phyloP scores from a whole-genome alignment of 2,113 vertebrate genomes.

The Pachyramphus minor region DNA sequence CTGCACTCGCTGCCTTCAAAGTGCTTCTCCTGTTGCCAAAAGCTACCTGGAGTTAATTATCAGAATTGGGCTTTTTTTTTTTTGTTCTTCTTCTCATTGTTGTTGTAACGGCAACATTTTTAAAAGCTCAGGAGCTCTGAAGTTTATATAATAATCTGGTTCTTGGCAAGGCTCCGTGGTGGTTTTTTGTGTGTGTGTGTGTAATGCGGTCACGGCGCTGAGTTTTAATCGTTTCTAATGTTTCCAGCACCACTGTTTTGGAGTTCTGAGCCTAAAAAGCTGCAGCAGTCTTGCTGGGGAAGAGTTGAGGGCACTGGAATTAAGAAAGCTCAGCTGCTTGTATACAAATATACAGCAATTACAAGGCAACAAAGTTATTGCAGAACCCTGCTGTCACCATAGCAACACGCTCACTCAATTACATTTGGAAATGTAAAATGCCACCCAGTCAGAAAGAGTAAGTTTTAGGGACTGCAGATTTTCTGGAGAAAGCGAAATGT shows the following conservation, averaged over 20 bases:
- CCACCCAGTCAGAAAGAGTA: slow-evolving; percentile 65
- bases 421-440: slow-evolving; percentile 66
- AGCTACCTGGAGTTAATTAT: slow-evolving; percentile 59
- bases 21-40: not conserved
- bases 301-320: slow-evolving; percentile 51
- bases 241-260: not conserved
- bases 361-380: slow-evolving; percentile 68
- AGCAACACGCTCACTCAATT: slow-evolving; percentile 60
- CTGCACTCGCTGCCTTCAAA: not conserved
- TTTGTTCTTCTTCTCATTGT: not conserved
- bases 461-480: slow-evolving; percentile 44
- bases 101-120: not conserved
- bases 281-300: not conserved
- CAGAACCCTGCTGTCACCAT: slow-evolving; percentile 57
- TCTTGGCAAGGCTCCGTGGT: slow-evolving; percentile 3
- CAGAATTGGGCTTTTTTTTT: not conserved
- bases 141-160: slow-evolving; percentile 60
- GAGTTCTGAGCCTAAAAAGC: slow-evolving; percentile 15
- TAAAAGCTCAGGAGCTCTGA: slow-evolving; percentile 38
- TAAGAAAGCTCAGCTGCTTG: slow-evolving; percentile 65
- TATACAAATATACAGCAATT: slow-evolving; percentile 64
- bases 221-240: slow-evolving; percentile 18
- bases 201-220: not conserved
- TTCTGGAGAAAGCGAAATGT: not conserved
- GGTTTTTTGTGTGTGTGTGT: not conserved